phyloP scores from a whole-genome alignment of 2,888 invertebrate species.

The Cetonia aurata region DNA sequence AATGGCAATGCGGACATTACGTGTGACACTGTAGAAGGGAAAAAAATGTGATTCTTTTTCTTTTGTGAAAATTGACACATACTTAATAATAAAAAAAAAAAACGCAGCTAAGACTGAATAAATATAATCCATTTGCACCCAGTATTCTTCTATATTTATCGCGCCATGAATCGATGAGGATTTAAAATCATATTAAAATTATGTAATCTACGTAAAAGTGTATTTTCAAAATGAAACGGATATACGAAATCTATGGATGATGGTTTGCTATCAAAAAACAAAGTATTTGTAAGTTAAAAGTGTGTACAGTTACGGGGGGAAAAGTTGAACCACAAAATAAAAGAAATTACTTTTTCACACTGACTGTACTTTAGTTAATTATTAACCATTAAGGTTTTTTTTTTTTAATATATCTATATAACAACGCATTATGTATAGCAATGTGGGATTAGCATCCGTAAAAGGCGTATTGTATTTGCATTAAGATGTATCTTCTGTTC shows the following conservation, averaged over 20 bases:
- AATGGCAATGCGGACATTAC: no score
- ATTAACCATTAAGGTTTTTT: neutral
- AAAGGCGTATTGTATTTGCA: constrained; percentile 35
- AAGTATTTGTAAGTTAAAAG: no score
- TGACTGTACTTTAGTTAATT: neutral
- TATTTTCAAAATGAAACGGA: no score
- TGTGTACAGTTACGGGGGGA: no score
- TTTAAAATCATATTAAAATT: constrained; percentile 24
- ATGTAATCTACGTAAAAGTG: neutral
- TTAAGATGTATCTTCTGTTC: constrained; percentile 29
- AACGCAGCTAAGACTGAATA: constrained; percentile 19
- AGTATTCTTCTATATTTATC: constrained; percentile 24
- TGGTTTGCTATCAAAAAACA: no score
- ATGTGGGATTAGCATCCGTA: constrained; percentile 35
- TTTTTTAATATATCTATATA: neutral
- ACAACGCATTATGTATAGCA: constrained; percentile 9
- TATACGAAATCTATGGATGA: no score
- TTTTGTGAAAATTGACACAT: constrained; percentile 15
- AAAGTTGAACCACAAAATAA: neutral
- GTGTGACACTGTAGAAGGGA: no score
- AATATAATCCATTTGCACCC: neutral
- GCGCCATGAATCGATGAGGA: constrained; percentile 1
- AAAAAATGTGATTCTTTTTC: constrained; percentile 12
- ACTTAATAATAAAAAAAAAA: constrained; percentile 19
- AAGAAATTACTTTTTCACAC: constrained; percentile 4